These are phyloP conservation scores for Strigamia crassipes DNA, from an alignment of 2,888 invertebrate genomes.

Conservation along the genomic window DNA sequence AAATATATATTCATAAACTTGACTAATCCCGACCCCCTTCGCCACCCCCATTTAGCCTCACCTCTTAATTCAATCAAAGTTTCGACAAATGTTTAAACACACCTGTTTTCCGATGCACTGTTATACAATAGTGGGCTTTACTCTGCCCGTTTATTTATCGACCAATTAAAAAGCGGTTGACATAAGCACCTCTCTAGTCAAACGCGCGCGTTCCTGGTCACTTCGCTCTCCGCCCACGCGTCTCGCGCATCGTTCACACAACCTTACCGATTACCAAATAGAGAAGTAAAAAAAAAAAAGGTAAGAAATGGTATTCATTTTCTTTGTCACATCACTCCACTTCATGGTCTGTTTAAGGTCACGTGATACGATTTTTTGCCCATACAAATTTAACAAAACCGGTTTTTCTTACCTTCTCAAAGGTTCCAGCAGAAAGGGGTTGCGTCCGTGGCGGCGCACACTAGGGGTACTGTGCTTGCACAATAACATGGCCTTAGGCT, in stretches of 20 bases:
- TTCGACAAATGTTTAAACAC: background rate
- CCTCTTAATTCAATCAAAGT: background rate
- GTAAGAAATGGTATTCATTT: slow-evolving; percentile 19
- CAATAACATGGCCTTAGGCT: slow-evolving; percentile 26
- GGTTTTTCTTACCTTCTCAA: slow-evolving; percentile 14
- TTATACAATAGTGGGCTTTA: slow-evolving; percentile 35
- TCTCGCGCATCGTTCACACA: slow-evolving; percentile 42
- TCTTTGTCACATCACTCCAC: slow-evolving; percentile 7
- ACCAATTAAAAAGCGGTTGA: slow-evolving; percentile 42
- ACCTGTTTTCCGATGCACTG: slow-evolving; percentile 12
- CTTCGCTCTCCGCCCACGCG: slow-evolving; percentile 40
- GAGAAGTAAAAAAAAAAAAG: slow-evolving; percentile 22
- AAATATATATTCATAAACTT: background rate
- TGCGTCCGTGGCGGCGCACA: slow-evolving; percentile 28
- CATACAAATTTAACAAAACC: slow-evolving; percentile 1
- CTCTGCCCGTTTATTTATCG: slow-evolving; percentile 38
- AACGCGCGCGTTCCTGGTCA: slow-evolving; percentile 42
- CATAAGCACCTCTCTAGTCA: slow-evolving; percentile 40
- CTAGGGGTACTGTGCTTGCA: slow-evolving; percentile 25
- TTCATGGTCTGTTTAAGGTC: slow-evolving; percentile 29
- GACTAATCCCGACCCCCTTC: background rate
- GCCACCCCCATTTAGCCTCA: background rate
- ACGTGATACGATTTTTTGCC: background rate
- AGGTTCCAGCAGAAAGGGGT: slow-evolving; percentile 21
- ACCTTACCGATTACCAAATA: background rate